phyloP scores from a whole-genome alignment of 2,888 invertebrate genomes.

The Leptopilina myrica region DNA sequence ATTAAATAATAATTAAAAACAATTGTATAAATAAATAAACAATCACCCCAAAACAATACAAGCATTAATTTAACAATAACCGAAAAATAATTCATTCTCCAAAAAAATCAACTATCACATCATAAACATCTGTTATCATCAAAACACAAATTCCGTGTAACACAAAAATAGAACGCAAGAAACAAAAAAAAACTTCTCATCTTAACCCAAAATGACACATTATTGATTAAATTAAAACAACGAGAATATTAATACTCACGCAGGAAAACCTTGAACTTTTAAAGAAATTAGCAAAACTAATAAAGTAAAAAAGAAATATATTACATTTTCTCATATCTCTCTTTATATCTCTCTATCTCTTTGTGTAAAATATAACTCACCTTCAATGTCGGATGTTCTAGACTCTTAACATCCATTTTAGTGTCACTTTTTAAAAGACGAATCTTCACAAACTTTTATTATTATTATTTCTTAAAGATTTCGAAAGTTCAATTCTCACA shows the following conservation, averaged over 20 bases:
- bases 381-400: conserved; percentile 97
- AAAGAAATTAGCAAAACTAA: not conserved
- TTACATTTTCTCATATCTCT: too few species aligned
- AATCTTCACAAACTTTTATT: conserved; percentile 79
- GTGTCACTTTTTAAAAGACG: too few species aligned
- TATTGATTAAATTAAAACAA: conserved; percentile 13
- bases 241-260: not conserved
- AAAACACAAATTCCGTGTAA: not conserved
- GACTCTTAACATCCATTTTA: conserved; percentile 88
- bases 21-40: too few species aligned
- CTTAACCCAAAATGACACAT: not conserved
- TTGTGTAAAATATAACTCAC: conserved; percentile 76
- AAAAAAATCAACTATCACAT: not conserved
- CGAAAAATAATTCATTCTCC: too few species aligned
- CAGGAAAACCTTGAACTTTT: conserved; percentile 14
- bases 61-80: too few species aligned
- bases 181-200: not conserved
- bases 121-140: not conserved
- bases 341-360: too few species aligned
- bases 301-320: not conserved
- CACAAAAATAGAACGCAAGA: not conserved
- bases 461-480: conserved; percentile 31
- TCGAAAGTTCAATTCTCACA: not conserved
- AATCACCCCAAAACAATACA: too few species aligned
- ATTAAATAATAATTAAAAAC: too few species aligned